Percentiles rank a stretch among this genome's conserved stretches.
These are phyloP conservation scores for Miltochrista miniata DNA, from an alignment of 2,888 invertebrate genomes.

Conservation along the genomic window DNA sequence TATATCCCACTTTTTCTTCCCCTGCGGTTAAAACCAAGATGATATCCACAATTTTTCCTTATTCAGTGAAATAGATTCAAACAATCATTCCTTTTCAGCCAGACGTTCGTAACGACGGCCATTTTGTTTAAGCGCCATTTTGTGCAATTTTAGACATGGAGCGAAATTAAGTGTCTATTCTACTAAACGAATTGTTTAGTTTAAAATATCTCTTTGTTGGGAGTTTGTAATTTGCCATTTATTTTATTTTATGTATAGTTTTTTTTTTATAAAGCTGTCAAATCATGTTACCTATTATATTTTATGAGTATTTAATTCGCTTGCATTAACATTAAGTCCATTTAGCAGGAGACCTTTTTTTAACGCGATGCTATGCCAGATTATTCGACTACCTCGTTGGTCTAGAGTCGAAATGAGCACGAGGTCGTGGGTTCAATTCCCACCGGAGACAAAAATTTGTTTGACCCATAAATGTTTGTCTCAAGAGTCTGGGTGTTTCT, in stretches of 20 bases:
- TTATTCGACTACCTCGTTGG: too few relatives aligned
- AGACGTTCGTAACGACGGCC: slow-evolving; percentile 27
- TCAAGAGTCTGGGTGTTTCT: too few relatives aligned
- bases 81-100: slow-evolving; percentile 35
- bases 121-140: slow-evolving; percentile 16
- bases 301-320: too few relatives aligned
- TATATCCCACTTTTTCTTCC: not conserved
- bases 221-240: not conserved
- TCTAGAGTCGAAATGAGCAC: too few relatives aligned
- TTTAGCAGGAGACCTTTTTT: too few relatives aligned
- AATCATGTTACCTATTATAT: too few relatives aligned
- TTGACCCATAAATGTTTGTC: too few relatives aligned
- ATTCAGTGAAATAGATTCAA: slow-evolving; percentile 21
- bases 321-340: too few relatives aligned
- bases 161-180: slow-evolving; percentile 4
- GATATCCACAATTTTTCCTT: slow-evolving; percentile 23
- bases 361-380: too few relatives aligned
- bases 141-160: slow-evolving; percentile 6
- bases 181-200: slow-evolving; percentile 4
- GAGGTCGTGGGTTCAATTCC: too few relatives aligned
- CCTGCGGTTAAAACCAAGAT: not conserved
- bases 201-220: not conserved
- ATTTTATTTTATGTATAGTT: not conserved
- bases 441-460: too few relatives aligned
- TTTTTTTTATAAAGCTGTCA: not conserved